Percentiles rank a stretch among this genome's conserved stretches.
phyloP scores from a whole-genome alignment of 1,140 invertebrate genomes.

The Drosophila repleta region DNA sequence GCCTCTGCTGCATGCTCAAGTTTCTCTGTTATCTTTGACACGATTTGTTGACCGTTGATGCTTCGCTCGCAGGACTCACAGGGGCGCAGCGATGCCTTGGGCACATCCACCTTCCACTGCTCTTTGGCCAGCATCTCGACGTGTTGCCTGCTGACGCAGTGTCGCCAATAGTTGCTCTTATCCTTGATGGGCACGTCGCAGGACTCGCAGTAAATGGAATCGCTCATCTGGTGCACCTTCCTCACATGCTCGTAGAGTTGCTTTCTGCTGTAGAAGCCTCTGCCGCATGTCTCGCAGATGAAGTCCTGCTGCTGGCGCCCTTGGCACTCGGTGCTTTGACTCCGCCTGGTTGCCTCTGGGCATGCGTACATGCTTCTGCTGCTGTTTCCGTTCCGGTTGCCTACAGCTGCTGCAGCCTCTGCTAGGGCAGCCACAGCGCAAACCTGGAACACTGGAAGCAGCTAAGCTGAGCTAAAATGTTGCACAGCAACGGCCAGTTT shows the following conservation, averaged over 20 bases:
- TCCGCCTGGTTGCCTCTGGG: not conserved
- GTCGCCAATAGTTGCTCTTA: conserved; percentile 30
- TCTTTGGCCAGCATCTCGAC: not conserved
- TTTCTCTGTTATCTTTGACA: too few relatives aligned
- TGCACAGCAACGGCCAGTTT: conserved; percentile 34
- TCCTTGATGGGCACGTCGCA: conserved; percentile 40
- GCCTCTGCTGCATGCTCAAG: too few relatives aligned
- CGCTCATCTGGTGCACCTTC: conserved; percentile 12
- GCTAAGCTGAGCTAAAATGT: conserved; percentile 28
- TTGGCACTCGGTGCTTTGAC: too few relatives aligned
- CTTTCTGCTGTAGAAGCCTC: conserved; percentile 25
- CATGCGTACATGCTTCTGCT: conserved; percentile 10
- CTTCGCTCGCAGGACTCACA: not conserved
- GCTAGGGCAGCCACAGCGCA: conserved; percentile 46
- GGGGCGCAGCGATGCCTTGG: not conserved
- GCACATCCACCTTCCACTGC: not conserved
- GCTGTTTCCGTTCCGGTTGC: conserved; percentile 9
- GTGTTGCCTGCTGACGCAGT: conserved; percentile 33
- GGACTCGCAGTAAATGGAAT: conserved; percentile 8
- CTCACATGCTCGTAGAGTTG: conserved; percentile 19
- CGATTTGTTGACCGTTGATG: not conserved
- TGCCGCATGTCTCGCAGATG: conserved; percentile 41
- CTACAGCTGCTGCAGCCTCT: conserved; percentile 26
- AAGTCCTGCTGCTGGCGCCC: conserved; percentile 27
- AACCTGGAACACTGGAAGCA: not conserved